Evolutionary conservation across 2,888 invertebrate genomes (phyloP).

Genomic region (Prenolepis imparis): DNA sequence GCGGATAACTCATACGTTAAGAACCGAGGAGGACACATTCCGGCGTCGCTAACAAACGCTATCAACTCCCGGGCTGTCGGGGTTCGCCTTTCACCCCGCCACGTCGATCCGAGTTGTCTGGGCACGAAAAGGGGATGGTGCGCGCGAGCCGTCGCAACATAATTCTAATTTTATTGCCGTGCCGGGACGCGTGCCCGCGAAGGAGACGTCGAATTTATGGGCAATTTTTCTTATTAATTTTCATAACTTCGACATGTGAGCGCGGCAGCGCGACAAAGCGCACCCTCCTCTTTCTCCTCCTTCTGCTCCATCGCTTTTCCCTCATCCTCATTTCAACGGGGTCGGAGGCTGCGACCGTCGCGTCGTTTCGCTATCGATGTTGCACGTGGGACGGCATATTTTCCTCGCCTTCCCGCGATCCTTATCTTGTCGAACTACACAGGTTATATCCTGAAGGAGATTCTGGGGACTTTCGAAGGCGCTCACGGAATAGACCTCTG

Average conservation of each 20-base stretch:
- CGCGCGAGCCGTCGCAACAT: constrained; percentile 75
- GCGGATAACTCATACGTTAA: constrained; percentile 84
- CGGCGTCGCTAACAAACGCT: constrained; percentile 83
- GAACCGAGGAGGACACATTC: constrained; percentile 82
- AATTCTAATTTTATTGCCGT: constrained; percentile 85
- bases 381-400: constrained; percentile 48
- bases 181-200: constrained; percentile 77
- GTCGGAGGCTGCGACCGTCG: constrained; percentile 5
- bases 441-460: constrained; percentile 68
- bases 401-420: constrained; percentile 38
- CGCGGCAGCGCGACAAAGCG: constrained; percentile 79
- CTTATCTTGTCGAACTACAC: constrained; percentile 50
- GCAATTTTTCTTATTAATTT: constrained; percentile 86
- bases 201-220: constrained; percentile 83
- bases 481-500: not conserved
- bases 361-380: constrained; percentile 18
- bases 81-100: constrained; percentile 57
- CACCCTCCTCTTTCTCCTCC: constrained; percentile 60
- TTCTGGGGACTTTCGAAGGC: constrained; percentile 64
- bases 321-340: not conserved
- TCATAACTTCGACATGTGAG: constrained; percentile 86
- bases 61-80: constrained; percentile 52
- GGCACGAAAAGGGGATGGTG: constrained; percentile 29
- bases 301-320: not conserved
- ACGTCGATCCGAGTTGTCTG: constrained; percentile 53